phyloP scores from a whole-genome alignment of 2,888 invertebrate species.

The Microctonus hyperodae region DNA sequence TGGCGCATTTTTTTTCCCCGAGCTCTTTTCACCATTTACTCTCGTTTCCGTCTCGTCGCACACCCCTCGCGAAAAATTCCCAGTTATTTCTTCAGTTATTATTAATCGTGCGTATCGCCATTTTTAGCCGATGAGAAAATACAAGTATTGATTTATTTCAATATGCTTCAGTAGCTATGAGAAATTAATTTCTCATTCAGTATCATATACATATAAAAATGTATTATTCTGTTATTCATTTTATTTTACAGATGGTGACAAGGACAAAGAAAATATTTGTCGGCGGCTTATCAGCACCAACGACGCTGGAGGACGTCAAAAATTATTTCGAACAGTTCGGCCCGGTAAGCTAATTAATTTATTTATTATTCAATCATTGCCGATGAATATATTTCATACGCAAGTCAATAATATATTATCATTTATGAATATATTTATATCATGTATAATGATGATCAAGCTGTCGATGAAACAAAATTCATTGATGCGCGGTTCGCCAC shows the following conservation, averaged over 20 bases:
- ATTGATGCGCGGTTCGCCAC: constrained; percentile 30
- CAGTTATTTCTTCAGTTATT: constrained; percentile 32
- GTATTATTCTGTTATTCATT: constrained; percentile 34
- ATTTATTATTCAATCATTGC: constrained; percentile 6
- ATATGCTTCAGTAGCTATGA: not conserved
- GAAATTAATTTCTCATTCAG: constrained; percentile 6
- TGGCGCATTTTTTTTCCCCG: constrained; percentile 11
- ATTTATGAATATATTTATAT: not conserved
- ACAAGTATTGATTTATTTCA: constrained; percentile 15
- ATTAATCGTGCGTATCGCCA: constrained; percentile 41
- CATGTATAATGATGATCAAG: constrained; percentile 1
- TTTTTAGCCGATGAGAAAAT: constrained; percentile 32
- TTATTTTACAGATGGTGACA: constrained; percentile 94
- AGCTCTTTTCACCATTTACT: constrained; percentile 17
- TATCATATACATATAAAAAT: not conserved
- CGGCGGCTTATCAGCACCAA: constrained; percentile 98
- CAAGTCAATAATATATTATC: not conserved
- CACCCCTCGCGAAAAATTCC: constrained; percentile 37
- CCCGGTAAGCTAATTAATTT: constrained; percentile 80
- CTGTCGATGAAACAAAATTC: constrained; percentile 34
- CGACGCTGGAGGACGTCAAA: constrained; percentile 99
- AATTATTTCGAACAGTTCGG: constrained; percentile 99
- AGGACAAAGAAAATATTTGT: constrained; percentile 99
- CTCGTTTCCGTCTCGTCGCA: constrained; percentile 40
- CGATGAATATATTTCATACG: not conserved